Evolutionary conservation across 1,140 invertebrate genomes (phyloP), one percentile per base, ranked within the genome.

Genomic region (Vollenhovia emeryi): DNA sequence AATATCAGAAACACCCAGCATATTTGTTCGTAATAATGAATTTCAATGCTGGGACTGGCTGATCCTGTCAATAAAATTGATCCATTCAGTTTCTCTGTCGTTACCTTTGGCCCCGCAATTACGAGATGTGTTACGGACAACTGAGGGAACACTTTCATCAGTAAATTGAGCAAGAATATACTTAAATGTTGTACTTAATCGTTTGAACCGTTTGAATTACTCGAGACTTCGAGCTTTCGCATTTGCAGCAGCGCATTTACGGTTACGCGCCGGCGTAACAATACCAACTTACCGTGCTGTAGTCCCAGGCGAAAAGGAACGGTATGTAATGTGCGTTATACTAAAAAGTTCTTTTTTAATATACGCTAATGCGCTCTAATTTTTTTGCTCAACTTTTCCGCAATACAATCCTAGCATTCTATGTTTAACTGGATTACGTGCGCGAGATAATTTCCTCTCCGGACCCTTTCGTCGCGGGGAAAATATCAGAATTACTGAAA

Each of bases 261-360:
- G n/a, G n/a, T n/a, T n/a, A n/a, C n/a, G n/a, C n/a, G n/a, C n/a
- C n/a, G n/a, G n/a, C n/a, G n/a, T n/a, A n/a, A n/a, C 15, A 71
- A 52, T 21, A 21, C 18, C 4, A 64, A 48, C 13, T 78, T 78
- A 45, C 3, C 74, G 13, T 30, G 13, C 18, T 11, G 11, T 45
- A 66, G n/a, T 66, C 36, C 1, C 15, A 30, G 13, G 18, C 8
- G 27, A 78, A 78, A 36, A 48, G 43, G 33, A 48, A 24, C 27
- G 13, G 27, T 21, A 13, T 15, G 21, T 40, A 78, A 66, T 36
- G 45, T 66, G 30, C 30, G 21, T 50, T 36, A 50, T 8, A n/a
- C n/a, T 7, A 45, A 50, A 2, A 36, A 66, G 13, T 50, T 78
- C 33, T 64, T 78, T 48, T 78, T 50, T 13, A 66, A 64, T 62